Evolutionary conservation across 2,888 invertebrate species (phyloP).

Genomic region (Cordilura impudica): DNA sequence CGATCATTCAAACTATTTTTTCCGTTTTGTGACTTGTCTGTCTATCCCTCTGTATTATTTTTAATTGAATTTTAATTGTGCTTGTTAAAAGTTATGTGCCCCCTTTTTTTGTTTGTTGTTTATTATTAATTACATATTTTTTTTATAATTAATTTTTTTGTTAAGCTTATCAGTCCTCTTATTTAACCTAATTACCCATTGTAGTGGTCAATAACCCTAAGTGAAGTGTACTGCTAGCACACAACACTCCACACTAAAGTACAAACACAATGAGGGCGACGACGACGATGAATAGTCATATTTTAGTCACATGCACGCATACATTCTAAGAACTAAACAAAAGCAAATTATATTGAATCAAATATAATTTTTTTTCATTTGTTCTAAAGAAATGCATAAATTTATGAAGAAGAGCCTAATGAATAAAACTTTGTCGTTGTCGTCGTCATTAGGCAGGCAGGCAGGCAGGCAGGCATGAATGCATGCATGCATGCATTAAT

Average conservation of each 20-base stretch:
- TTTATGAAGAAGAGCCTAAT: slow-evolving; percentile 24
- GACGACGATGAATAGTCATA: not conserved
- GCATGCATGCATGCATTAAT: not conserved
- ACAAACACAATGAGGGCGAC: not conserved
- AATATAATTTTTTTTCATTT: not conserved
- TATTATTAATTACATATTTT: slow-evolving; percentile 55
- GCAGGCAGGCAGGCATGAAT: not conserved
- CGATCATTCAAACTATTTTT: not conserved
- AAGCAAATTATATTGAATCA: slow-evolving; percentile 16
- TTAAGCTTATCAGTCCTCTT: slow-evolving; percentile 61
- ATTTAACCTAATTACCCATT: slow-evolving; percentile 63
- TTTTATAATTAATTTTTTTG: slow-evolving; percentile 49
- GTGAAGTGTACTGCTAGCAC: slow-evolving; percentile 14
- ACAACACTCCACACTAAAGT: too few relatives aligned
- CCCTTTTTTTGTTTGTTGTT: not conserved
- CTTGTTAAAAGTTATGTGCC: not conserved
- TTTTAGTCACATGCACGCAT: slow-evolving; percentile 7
- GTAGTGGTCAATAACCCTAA: slow-evolving; percentile 61
- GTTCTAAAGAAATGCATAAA: slow-evolving; percentile 57
- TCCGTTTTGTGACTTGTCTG: not conserved
- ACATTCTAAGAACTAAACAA: slow-evolving; percentile 24
- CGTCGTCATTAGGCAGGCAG: not conserved
- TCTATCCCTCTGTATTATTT: not conserved
- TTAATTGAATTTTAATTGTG: not conserved
- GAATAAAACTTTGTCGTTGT: slow-evolving; percentile 17